Evolutionary conservation across 2,113 vertebrate genomes (phyloP).

Genomic region (Xiphias gladius): DNA sequence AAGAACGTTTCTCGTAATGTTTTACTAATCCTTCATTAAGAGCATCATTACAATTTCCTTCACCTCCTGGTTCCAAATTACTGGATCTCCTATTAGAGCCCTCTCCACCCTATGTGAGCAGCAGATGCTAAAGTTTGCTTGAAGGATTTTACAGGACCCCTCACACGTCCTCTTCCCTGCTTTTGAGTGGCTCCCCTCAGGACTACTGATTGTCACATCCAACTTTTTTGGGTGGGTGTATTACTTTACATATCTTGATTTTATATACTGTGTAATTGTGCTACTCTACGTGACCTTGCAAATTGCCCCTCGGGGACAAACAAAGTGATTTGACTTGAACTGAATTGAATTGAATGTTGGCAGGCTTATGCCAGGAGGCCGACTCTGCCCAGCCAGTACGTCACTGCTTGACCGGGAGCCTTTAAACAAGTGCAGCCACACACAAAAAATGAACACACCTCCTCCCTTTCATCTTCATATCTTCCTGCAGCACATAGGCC

Average conservation of each 20-base stretch:
- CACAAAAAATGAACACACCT: conserved; percentile 39
- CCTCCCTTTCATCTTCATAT: conserved; percentile 24
- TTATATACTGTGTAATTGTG: too few species aligned
- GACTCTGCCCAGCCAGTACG: conserved; percentile 22
- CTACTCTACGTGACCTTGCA: too few species aligned
- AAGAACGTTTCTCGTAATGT: neutral
- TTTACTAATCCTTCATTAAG: neutral
- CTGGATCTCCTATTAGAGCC: neutral
- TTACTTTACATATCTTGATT: too few species aligned
- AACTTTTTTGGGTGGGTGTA: too few species aligned
- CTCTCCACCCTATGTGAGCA: neutral
- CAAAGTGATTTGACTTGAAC: neutral
- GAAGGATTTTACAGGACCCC: neutral
- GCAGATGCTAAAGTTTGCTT: neutral
- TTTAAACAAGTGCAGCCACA: conserved; percentile 52
- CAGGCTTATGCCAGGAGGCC: conserved; percentile 33
- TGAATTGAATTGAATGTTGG: neutral
- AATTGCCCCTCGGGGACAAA: neutral
- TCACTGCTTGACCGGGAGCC: conserved; percentile 44
- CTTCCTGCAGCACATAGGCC: conserved; percentile 1
- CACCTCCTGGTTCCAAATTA: conserved; percentile 1
- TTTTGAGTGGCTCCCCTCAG: too few species aligned
- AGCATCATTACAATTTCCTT: neutral
- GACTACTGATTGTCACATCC: neutral
- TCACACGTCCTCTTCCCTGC: too few species aligned